These are phyloP conservation scores for Syrmaticus mikado DNA, from an alignment of 2,113 vertebrate genomes.

Conservation along the genomic window DNA sequence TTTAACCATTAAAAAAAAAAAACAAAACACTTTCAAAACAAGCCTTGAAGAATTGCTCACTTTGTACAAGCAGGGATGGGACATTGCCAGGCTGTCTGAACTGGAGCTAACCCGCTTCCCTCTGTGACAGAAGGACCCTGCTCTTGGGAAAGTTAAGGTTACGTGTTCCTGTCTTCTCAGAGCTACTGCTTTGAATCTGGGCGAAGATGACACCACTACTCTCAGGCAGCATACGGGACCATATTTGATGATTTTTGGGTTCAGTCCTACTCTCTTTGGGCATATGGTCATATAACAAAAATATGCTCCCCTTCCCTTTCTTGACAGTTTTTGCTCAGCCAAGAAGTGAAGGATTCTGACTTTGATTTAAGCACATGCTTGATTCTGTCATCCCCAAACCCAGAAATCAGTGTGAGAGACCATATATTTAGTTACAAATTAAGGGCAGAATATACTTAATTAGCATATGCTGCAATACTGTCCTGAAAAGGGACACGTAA, in stretches of 20 bases:
- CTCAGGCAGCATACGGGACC: constrained; percentile 30
- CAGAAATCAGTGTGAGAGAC: background rate
- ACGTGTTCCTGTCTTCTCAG: background rate
- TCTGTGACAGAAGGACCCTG: constrained; percentile 27
- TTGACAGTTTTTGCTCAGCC: constrained; percentile 44
- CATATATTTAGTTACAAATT: background rate
- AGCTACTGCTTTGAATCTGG: background rate
- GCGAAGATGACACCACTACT: constrained; percentile 31
- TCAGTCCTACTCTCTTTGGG: constrained; percentile 20
- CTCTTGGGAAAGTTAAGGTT: background rate
- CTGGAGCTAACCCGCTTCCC: constrained; percentile 61
- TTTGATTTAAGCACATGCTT: background rate
- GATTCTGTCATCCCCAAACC: background rate
- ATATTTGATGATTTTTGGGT: constrained; percentile 36
- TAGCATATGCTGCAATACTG: background rate
- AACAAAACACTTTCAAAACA: constrained; percentile 20
- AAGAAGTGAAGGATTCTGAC: constrained; percentile 17
- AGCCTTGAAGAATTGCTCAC: constrained; percentile 27
- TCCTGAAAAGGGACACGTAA: background rate
- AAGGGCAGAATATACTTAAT: background rate
- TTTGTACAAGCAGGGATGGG: background rate
- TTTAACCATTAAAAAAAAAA: constrained; percentile 44
- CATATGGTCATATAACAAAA: constrained; percentile 43
- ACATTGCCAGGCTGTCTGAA: constrained; percentile 39
- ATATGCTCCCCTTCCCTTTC: constrained; percentile 27